A percentile compares a stretch with the other conserved stretches of the same genome.
Evolutionary conservation across 2,888 invertebrate species (phyloP).

Genomic region (Malacosoma neustria): DNA sequence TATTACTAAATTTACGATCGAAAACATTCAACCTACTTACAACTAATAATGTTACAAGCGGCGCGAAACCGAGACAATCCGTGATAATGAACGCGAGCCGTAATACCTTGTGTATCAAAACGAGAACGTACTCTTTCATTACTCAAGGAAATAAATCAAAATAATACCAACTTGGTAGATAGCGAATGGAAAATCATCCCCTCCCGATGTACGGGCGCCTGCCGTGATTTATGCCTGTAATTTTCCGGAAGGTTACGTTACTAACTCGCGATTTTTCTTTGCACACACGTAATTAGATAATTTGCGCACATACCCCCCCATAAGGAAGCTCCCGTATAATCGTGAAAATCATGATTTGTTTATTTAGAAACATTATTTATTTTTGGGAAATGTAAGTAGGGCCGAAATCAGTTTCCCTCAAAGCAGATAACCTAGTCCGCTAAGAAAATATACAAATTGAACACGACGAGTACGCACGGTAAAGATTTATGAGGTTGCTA

Average conservation of each 20-base stretch:
- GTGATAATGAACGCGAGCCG: slow-evolving; percentile 42
- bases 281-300: slow-evolving; percentile 71
- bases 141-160: slow-evolving; percentile 68
- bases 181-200: slow-evolving; percentile 70
- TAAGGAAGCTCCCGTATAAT: slow-evolving; percentile 15
- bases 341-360: background rate
- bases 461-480: no score
- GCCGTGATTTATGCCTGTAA: slow-evolving; percentile 66
- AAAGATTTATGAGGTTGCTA: no score
- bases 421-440: no score
- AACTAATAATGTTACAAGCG: slow-evolving; percentile 30
- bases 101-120: slow-evolving; percentile 53
- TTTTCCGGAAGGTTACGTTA: slow-evolving; percentile 70
- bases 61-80: slow-evolving; percentile 27
- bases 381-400: no score
- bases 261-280: slow-evolving; percentile 68
- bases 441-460: no score
- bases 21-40: slow-evolving; percentile 32
- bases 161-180: slow-evolving; percentile 68
- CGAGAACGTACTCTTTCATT: slow-evolving; percentile 69
- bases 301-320: slow-evolving; percentile 56
- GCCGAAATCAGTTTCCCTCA: no score
- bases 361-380: background rate
- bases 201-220: slow-evolving; percentile 32
- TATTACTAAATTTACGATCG: slow-evolving; percentile 44